These are phyloP conservation scores for Plecturocebus donacophilus DNA, from an alignment of 2,113 vertebrate species.

Conservation along the genomic window DNA sequence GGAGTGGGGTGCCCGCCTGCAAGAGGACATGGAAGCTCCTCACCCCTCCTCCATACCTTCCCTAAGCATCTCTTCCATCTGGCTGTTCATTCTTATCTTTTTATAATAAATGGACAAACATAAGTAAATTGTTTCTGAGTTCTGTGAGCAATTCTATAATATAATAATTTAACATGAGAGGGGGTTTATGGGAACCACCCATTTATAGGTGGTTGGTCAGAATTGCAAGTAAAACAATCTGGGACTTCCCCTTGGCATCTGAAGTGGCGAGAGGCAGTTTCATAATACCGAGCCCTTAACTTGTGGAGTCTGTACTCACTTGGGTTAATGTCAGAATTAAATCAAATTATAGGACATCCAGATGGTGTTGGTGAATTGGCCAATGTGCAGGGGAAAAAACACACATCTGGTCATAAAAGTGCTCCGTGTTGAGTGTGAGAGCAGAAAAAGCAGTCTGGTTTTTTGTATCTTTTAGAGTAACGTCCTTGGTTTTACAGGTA, in stretches of 20 bases:
- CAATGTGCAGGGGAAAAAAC: no score
- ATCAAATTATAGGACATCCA: neutral
- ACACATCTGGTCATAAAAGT: neutral
- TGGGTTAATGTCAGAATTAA: neutral
- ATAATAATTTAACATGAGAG: neutral
- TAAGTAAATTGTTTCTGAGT: neutral
- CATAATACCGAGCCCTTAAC: neutral
- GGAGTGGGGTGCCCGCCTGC: neutral
- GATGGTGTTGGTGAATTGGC: neutral
- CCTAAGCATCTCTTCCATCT: neutral
- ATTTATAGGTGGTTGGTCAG: neutral
- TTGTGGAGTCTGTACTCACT: neutral
- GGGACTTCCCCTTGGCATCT: neutral
- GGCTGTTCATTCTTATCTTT: neutral
- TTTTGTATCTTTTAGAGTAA: neutral
- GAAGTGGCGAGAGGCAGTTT: neutral
- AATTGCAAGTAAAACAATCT: neutral
- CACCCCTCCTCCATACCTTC: neutral
- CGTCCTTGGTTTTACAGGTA: neutral
- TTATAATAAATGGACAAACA: neutral
- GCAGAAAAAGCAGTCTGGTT: neutral
- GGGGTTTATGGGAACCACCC: rapidly evolving
- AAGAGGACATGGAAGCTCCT: neutral
- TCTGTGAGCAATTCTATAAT: neutral
- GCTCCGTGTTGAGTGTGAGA: neutral